Evolutionary conservation across 2,888 invertebrate genomes (phyloP).

Genomic region (Lasioglossum morio): DNA sequence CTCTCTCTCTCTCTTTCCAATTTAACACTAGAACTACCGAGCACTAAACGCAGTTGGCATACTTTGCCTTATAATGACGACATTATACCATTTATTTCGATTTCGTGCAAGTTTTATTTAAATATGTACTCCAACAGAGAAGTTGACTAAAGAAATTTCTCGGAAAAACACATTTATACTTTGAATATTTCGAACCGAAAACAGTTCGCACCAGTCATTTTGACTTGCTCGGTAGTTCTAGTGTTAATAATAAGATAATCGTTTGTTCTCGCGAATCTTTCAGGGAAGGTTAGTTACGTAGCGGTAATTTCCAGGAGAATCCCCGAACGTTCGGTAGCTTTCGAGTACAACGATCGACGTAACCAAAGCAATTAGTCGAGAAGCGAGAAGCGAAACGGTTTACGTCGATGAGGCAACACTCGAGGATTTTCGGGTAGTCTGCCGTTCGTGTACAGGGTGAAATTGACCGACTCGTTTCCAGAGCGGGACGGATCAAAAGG

Average conservation of each 20-base stretch:
- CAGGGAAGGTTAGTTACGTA: not conserved
- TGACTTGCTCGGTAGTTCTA: too few species aligned
- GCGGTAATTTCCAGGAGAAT: not conserved
- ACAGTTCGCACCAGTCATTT: too few species aligned
- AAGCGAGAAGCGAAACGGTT: not conserved
- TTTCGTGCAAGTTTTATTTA: too few species aligned
- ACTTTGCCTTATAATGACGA: too few species aligned
- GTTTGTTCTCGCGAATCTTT: not conserved
- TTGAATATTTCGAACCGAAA: too few species aligned
- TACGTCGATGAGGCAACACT: not conserved
- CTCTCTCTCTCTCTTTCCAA: too few species aligned
- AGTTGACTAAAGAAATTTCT: too few species aligned
- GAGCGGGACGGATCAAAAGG: slow-evolving; percentile 7
- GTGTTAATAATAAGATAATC: not conserved
- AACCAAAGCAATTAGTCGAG: not conserved
- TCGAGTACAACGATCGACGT: not conserved
- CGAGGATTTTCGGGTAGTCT: not conserved
- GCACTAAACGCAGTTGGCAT: too few species aligned
- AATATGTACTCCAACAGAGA: too few species aligned
- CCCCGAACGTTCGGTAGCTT: not conserved
- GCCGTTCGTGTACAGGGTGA: not conserved
- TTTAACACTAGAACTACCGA: too few species aligned
- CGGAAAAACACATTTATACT: too few species aligned
- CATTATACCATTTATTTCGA: too few species aligned
- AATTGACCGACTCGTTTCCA: not conserved